Evolutionary conservation across 1,140 invertebrate genomes (phyloP), one percentile per base, ranked within the genome.

Genomic region (Tetragnatha versicolor): DNA sequence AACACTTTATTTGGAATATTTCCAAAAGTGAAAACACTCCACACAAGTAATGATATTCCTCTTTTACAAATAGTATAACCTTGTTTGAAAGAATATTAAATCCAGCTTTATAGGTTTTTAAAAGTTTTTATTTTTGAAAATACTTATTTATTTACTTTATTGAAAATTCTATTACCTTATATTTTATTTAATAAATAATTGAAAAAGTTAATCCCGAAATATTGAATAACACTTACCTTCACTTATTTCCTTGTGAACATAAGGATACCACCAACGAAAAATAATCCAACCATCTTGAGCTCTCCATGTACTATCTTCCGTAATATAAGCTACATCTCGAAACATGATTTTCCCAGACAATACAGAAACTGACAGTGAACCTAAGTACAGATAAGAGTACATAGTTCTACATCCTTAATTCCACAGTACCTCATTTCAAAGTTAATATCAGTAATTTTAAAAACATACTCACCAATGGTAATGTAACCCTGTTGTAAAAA

Each of bases 281-380:
- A 98, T 97, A 65, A 97, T 88, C 90, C 95, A 98, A 6, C 97
- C 98, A 90, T 99, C 97, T 87, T 98, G 96, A 79, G 98, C 90
- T 82, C 96, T 89, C 45, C 98, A 85, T 39, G 94, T 94, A 86
- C 94, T 98, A 88, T 99, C 97, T 87, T 96, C 93, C 58, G 94
- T 97, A 47, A 98, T 94, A 82, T 95, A 97, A 61, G 95, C 92
- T 83, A 99, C 90, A 89, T 98, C 95, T 81, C 96, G 89, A 87
- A 99, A 98, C 97, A 99, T 99, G 47, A 99, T 93, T 88, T 99
- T 99, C 2, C 98, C 98, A 81, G 96, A 95, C 80, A 99, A 88
- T 31, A 95, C 93, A 87, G 96, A 96, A 42, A 98, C 87, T 2
- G 95, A 96, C 83, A 99, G 92, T 17, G 97, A 98, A 79, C 96